Base-by-base conservation (phyloP, 2,888 invertebrate genomes). In the Isotomurus palustris region DNA sequence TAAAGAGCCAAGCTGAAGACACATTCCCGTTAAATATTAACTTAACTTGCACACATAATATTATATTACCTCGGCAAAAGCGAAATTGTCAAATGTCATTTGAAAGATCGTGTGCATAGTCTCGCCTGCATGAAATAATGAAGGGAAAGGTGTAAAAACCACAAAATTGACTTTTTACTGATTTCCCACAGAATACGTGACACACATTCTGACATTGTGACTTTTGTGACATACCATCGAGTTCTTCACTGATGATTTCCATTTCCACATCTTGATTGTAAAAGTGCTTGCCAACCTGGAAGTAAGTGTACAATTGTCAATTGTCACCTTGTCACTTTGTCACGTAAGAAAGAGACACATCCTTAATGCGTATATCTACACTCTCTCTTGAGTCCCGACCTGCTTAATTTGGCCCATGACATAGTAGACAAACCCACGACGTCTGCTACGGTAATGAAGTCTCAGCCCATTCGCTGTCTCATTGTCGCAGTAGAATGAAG, bases 401-500 rank as follows among this genome's bases (percentile, higher is more conserved):
- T 88, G 90, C 74, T 88, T 81, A 66, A 95, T 93, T 76, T 94
- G 94, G 2, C 95, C 96, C 87, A 94, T 94, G 5, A 95, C 93
- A 74, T 97, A 97, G 76, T 91, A 91, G 4, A 95, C 87, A 75
- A 93, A 96, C 0, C 96, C 96, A 63, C 90, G 82, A 64, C 96
- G 80, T 75, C 92, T 93, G 69, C 92, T 93, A 53, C 93, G 81
- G 76, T 94, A 94, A 77, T 96, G 96, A 57, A 97, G 79, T 0
- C 92, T 92, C 62, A 97, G 78, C 0, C 96, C 96, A 73, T 89
- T 87, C 55, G 88, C 82, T 0, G 91, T 90, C 76, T 97, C 96
- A 73, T 93, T 91, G 76, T 95, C 95, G 73, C 94, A 94, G 71
- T 94, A 95, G 75, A 97, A 97, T 53, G 93, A 93, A 0, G 97